Evolutionary conservation across 2,888 invertebrate genomes (phyloP).

Genomic region (Nymphalis polychloros): DNA sequence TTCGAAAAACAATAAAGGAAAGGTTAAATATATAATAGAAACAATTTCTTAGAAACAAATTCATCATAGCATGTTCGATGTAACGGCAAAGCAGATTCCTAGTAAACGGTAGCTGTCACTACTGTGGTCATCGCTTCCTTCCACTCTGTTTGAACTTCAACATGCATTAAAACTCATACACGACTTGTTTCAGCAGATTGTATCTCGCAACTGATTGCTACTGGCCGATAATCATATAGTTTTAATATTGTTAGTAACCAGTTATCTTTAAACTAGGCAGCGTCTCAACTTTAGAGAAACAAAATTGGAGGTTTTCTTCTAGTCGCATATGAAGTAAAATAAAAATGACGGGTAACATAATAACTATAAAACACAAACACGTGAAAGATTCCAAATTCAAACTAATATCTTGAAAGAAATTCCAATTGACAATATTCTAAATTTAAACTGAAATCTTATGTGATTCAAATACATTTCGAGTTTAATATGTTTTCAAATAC

Average conservation of each 20-base stretch:
- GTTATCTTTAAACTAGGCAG: background rate
- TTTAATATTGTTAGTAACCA: slow-evolving; percentile 3
- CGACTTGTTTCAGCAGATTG: slow-evolving; percentile 32
- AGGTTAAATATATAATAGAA: background rate
- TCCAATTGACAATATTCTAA: no score
- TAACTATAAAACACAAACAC: no score
- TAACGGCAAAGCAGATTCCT: slow-evolving; percentile 57
- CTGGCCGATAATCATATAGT: slow-evolving; percentile 27
- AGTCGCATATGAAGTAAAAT: no score
- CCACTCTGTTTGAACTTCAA: slow-evolving; percentile 43
- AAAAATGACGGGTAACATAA: no score
- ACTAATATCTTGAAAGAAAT: no score
- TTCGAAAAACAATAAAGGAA: background rate
- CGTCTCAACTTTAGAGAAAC: no score
- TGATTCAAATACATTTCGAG: no score
- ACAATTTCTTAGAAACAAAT: slow-evolving; percentile 25
- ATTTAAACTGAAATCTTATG: no score
- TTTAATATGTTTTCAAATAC: no score
- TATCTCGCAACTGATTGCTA: slow-evolving; percentile 30
- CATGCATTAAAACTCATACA: slow-evolving; percentile 33
- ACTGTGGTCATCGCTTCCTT: slow-evolving; percentile 39
- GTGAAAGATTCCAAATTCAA: no score
- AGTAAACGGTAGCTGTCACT: slow-evolving; percentile 59
- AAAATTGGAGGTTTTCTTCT: no score
- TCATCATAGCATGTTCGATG: slow-evolving; percentile 24